phyloP scores from a whole-genome alignment of 2,888 invertebrate genomes.

The Drosophila trichaetosa region DNA sequence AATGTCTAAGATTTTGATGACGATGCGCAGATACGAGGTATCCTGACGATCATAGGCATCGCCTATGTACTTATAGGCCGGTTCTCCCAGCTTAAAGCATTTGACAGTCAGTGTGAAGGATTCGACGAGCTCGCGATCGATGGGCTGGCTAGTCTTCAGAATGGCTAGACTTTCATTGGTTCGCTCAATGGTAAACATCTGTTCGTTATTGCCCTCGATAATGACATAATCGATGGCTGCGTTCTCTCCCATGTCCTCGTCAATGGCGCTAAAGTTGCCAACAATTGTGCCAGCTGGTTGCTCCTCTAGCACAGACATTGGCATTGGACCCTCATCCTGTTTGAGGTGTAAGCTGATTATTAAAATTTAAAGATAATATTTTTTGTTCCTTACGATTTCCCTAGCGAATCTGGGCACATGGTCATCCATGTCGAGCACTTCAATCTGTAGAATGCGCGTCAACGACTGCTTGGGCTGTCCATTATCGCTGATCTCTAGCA shows the following conservation, averaged over 20 bases:
- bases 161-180: slow-evolving; percentile 88
- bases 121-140: slow-evolving; percentile 89
- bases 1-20: slow-evolving; percentile 88
- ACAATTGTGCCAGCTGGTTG: slow-evolving; percentile 88
- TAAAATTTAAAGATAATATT: neutral
- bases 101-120: slow-evolving; percentile 88
- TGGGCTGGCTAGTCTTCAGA: slow-evolving; percentile 87
- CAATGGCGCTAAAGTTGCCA: slow-evolving; percentile 89
- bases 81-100: slow-evolving; percentile 88
- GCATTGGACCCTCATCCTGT: slow-evolving; percentile 88
- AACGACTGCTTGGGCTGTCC: slow-evolving; percentile 92
- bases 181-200: slow-evolving; percentile 87
- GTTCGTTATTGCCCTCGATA: slow-evolving; percentile 90
- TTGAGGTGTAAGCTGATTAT: neutral
- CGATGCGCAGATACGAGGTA: slow-evolving; percentile 88
- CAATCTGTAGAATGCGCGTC: slow-evolving; percentile 89
- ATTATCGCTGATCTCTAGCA: slow-evolving; percentile 91
- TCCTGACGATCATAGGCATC: slow-evolving; percentile 88
- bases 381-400: slow-evolving; percentile 86
- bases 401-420: slow-evolving; percentile 90
- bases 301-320: slow-evolving; percentile 89
- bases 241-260: slow-evolving; percentile 91
- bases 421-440: slow-evolving; percentile 91
- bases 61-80: slow-evolving; percentile 82
- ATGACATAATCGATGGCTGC: slow-evolving; percentile 91